Conservation (phyloP, 64 coral and sea anemone species). For the Pocillopora verrucosa region DNA sequence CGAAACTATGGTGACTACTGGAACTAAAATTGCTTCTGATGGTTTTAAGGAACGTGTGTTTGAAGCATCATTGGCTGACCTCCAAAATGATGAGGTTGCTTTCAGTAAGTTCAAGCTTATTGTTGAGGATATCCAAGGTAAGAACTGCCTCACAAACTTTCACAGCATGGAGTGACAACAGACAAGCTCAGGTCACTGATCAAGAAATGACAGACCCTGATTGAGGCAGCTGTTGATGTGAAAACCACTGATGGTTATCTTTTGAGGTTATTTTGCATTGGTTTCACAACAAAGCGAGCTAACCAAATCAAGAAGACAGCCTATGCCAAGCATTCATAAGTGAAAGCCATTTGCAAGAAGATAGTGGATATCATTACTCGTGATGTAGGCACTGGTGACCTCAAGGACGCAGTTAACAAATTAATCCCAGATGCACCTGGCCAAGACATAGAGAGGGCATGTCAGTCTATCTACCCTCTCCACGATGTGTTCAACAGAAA, state of each 20-base stretch:
- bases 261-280: conserved; percentile 93
- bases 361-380: conserved; percentile 90
- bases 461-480: conserved; percentile 92
- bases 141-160: conserved; percentile 95
- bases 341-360: conserved; percentile 92
- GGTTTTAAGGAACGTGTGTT: conserved; percentile 95
- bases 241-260: conserved; percentile 98
- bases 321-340: conserved; percentile 89
- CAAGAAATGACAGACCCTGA: conserved; percentile 98
- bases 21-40: conserved; percentile 95
- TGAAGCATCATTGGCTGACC: conserved; percentile 92
- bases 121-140: conserved; percentile 88
- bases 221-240: conserved; percentile 94
- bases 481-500: conserved; percentile 96
- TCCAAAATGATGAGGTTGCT: conserved; percentile 96
- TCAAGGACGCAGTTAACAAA: conserved; percentile 97
- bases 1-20: conserved; percentile 95
- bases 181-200: conserved; percentile 97
- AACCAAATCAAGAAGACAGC: conserved; percentile 96
- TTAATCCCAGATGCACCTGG: conserved; percentile 97
- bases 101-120: conserved; percentile 97
- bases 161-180: conserved; percentile 99
- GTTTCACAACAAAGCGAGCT: conserved; percentile 89
- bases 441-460: conserved; percentile 93
- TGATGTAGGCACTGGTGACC: conserved; percentile 88